phyloP scores from a whole-genome alignment of 2,888 invertebrate genomes.

The Chelonus formosanus region DNA sequence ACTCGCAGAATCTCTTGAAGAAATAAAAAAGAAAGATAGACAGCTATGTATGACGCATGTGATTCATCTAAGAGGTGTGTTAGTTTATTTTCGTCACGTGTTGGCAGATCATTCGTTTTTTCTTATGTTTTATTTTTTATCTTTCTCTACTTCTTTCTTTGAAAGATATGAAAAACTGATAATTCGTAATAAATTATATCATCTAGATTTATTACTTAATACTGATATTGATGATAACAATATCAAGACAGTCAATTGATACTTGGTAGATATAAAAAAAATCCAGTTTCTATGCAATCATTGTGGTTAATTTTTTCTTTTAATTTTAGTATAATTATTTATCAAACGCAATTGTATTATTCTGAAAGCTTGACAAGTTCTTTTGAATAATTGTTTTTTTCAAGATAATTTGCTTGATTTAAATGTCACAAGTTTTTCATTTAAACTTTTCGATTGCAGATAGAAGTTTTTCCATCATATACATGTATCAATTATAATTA shows the following conservation, averaged over 20 bases:
- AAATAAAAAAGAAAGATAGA: constrained; percentile 3
- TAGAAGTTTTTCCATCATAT: too few species aligned
- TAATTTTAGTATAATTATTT: too few species aligned
- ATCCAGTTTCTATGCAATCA: too few species aligned
- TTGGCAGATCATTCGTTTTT: not conserved
- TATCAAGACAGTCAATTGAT: too few species aligned
- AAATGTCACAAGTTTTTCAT: constrained; percentile 1
- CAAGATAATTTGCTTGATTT: constrained; percentile 2
- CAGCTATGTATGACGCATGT: not conserved
- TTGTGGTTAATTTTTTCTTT: too few species aligned
- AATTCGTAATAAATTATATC: not conserved
- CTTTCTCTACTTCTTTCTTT: too few species aligned
- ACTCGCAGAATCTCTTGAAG: constrained; percentile 10
- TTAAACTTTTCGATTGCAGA: constrained; percentile 7
- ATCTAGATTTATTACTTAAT: not conserved
- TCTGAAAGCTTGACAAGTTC: too few species aligned
- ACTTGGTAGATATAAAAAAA: too few species aligned
- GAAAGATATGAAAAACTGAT: too few species aligned
- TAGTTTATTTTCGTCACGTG: constrained; percentile 23
- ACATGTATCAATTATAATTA: not conserved
- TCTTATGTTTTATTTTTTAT: too few species aligned
- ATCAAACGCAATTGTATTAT: too few species aligned
- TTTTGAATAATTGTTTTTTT: too few species aligned
- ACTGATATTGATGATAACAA: not conserved
- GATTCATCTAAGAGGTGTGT: constrained; percentile 23